These are phyloP conservation scores for Plagiodera versicolora DNA, from an alignment of 2,888 invertebrate species.

Conservation along the genomic window DNA sequence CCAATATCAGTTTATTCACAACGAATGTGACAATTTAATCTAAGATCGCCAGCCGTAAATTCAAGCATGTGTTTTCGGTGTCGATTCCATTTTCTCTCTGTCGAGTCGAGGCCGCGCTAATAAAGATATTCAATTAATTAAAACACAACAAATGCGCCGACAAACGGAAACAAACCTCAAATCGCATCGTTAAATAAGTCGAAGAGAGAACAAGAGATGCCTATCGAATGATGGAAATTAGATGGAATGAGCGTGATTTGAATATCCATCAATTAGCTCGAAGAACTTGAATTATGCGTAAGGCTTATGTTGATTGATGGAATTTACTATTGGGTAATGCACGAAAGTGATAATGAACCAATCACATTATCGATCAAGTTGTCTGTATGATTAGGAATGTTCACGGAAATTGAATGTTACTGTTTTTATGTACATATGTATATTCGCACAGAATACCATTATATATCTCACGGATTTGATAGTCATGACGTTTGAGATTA, in stretches of 20 bases:
- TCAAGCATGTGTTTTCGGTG: slow-evolving; percentile 26
- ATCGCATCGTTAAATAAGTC: slow-evolving; percentile 19
- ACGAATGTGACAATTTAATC: slow-evolving; percentile 32
- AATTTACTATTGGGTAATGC: too few relatives aligned
- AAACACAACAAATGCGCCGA: slow-evolving; percentile 31
- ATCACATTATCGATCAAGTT: too few relatives aligned
- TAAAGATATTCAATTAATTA: slow-evolving; percentile 37
- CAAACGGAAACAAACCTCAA: slow-evolving; percentile 24
- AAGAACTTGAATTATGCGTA: neutral
- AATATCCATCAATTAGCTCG: neutral
- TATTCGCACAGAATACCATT: too few relatives aligned
- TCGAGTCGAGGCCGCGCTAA: slow-evolving; percentile 20
- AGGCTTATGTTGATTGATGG: too few relatives aligned
- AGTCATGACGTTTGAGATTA: too few relatives aligned
- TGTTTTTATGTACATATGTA: too few relatives aligned
- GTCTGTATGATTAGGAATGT: too few relatives aligned
- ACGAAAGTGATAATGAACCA: too few relatives aligned
- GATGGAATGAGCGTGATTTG: slow-evolving; percentile 20
- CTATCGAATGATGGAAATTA: slow-evolving; percentile 22
- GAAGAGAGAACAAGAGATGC: slow-evolving; percentile 14
- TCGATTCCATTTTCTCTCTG: slow-evolving; percentile 25
- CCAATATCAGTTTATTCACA: slow-evolving; percentile 4
- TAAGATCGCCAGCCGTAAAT: slow-evolving; percentile 27
- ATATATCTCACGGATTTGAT: too few relatives aligned
- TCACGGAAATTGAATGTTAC: too few relatives aligned